Percentiles rank a stretch among this genome's conserved stretches.
These are phyloP conservation scores for Labeo catla DNA, from an alignment of 2,113 vertebrate species.

Conservation along the genomic window DNA sequence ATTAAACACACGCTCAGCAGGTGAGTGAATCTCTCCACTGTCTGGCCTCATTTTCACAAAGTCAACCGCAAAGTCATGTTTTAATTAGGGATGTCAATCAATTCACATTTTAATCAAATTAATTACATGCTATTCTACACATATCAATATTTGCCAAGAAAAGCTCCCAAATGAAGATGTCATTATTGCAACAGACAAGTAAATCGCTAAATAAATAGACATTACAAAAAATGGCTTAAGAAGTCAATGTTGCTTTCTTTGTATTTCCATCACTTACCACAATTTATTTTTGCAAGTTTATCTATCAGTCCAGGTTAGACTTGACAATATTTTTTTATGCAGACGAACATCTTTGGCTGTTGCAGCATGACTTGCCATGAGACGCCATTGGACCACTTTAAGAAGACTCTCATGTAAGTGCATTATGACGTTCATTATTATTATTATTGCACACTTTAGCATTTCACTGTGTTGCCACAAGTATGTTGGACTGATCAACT, in stretches of 20 bases:
- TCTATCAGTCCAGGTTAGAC: background rate
- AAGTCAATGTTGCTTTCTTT: background rate
- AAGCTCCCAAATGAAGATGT: background rate
- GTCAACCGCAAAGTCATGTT: background rate
- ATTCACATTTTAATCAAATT: background rate
- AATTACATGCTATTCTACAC: background rate
- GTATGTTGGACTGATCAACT: background rate
- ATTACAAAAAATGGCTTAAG: background rate
- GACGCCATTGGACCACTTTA: background rate
- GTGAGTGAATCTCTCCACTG: slow-evolving; percentile 24
- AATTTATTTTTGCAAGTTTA: background rate
- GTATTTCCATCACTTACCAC: background rate
- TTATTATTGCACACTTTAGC: no score
- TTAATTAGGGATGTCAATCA: slow-evolving; percentile 10
- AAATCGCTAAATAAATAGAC: background rate
- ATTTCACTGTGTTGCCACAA: background rate
- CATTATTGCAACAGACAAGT: background rate
- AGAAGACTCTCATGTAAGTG: background rate
- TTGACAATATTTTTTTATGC: background rate
- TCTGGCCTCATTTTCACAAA: slow-evolving; percentile 29
- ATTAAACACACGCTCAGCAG: slow-evolving; percentile 4
- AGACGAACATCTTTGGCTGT: background rate
- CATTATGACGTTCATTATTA: no score
- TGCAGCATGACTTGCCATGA: background rate
- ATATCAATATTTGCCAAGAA: background rate